These are phyloP conservation scores for Eristalis pertinax DNA, from an alignment of 2,888 invertebrate genomes.

Conservation along the genomic window DNA sequence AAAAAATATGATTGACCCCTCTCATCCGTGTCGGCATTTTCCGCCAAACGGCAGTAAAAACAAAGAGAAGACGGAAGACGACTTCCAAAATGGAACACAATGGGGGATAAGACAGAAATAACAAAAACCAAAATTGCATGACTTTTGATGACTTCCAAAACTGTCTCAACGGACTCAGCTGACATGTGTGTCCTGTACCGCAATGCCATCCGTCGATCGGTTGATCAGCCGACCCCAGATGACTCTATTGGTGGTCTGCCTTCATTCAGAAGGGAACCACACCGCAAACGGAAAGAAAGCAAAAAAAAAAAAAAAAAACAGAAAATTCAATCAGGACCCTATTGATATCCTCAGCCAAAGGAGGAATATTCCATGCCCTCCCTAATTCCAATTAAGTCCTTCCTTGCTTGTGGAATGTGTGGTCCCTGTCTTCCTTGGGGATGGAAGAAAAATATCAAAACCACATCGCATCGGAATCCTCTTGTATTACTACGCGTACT, in stretches of 20 bases:
- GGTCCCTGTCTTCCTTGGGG: conserved; percentile 3
- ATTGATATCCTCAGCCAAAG: conserved; percentile 43
- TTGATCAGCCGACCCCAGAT: conserved; percentile 60
- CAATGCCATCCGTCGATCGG: not conserved
- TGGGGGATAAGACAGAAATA: conserved; percentile 14
- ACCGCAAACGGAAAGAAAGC: conserved; percentile 14
- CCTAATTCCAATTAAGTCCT: conserved; percentile 58
- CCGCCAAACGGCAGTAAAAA: conserved; percentile 64
- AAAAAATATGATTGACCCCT: conserved; percentile 61
- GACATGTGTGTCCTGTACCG: conserved; percentile 56
- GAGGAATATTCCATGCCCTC: conserved; percentile 12
- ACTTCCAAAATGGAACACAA: conserved; percentile 20
- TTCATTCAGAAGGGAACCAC: conserved; percentile 34
- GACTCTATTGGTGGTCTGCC: conserved; percentile 70
- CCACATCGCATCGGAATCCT: conserved; percentile 47
- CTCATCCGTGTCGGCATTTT: conserved; percentile 68
- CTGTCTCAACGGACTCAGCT: conserved; percentile 33
- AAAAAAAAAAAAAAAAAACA: conserved; percentile 6
- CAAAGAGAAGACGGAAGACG: conserved; percentile 63
- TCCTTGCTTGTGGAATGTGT: conserved; percentile 35
- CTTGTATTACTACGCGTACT: conserved; percentile 58
- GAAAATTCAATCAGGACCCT: conserved; percentile 67
- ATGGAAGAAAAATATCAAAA: conserved; percentile 27
- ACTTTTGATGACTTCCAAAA: conserved; percentile 60
- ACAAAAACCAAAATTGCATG: conserved; percentile 66